Base-by-base conservation (phyloP, 30 jellyfish, hydroid and myxozoan species). In the Calvadosia cruxmelitensis region DNA sequence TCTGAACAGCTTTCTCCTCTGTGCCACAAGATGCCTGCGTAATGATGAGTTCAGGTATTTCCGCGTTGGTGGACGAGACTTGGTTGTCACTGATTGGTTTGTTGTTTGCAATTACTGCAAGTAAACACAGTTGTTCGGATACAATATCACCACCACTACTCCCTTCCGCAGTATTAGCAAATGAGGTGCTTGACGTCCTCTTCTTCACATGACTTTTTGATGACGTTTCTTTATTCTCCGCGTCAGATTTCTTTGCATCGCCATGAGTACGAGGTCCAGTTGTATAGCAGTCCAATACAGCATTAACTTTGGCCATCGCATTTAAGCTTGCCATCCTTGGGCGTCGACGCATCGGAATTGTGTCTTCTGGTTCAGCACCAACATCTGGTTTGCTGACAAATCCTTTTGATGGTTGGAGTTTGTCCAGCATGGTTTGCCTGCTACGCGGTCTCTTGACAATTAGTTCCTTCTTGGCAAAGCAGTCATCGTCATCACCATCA, bases 311-410 rank as follows among this genome's bases (percentile, higher is more conserved):
- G 16, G 98, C 98, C 25, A 89, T 57, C 24, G 98, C 98, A 50
- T 89, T 89, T 64, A 89, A 71, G 70, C 98, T 77, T 1, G 98
- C 98, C 94, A 89, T 89, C 26, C 98, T 68, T 49, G 94, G 98
- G 15, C 70, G 75, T 51, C 98, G 62, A 50, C 76, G 71, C 87
- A 74, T 68, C 16, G 88, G 83, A 24, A 61, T 48, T 2, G 49
- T 27, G 13, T 73, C 86, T 31, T 68, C 94, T 3, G 85, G 67
- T 34, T 34, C 48, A 24, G 33, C 3, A 49, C 80, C 74, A 27
- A 82, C 29, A 13, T 82, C 79, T 5, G 68, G 82, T 61, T 73
- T 73, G 31, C 74, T 87, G 3, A 82, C 94, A 82, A 82, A 82
- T 29, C 94, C 94, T 50, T 63, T 57, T 13, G 94, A 82, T 0